Conservation (phyloP, 2,797 vertebrate genomes). For the Synaphobranchus kaupii region DNA sequence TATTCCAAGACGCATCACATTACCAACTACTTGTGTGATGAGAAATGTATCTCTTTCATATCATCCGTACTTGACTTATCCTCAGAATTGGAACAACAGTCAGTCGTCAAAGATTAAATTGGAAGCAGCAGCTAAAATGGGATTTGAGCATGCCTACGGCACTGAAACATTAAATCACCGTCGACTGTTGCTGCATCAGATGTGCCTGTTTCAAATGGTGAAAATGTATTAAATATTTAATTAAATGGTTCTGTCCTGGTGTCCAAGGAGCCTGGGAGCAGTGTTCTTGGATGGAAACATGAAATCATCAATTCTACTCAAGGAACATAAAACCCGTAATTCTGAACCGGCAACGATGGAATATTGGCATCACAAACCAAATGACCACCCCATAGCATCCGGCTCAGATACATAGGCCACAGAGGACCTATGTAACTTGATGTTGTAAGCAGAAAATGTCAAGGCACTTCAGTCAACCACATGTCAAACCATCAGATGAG, state of each 20-base stretch:
- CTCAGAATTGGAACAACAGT: constrained; percentile 9
- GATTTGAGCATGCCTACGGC: constrained; percentile 18
- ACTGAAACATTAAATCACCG: constrained; percentile 3
- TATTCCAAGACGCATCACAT: neutral
- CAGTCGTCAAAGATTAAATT: constrained; percentile 14
- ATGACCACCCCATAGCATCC: neutral
- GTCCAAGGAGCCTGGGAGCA: constrained; percentile 1
- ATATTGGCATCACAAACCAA: neutral
- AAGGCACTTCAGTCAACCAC: constrained; percentile 30
- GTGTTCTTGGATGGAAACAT: neutral
- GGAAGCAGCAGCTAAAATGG: constrained; percentile 1
- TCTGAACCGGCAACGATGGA: neutral
- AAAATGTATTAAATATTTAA: constrained; percentile 11
- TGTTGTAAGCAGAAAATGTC: neutral
- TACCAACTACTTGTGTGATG: neutral
- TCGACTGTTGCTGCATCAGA: neutral
- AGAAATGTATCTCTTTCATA: neutral
- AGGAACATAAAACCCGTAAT: constrained; percentile 5
- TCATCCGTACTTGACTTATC: neutral
- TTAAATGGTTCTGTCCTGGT: neutral
- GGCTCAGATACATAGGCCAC: constrained; percentile 16
- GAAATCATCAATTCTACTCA: constrained; percentile 9
- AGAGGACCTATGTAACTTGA: constrained; percentile 25
- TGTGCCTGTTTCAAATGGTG: neutral
- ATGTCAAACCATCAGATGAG: constrained; percentile 30